Evolutionary conservation across 35 echinoderm and acorn worm genomes (phyloP), one percentile per base, ranked within the genome.

Genomic region (Ophioderma brevispina): DNA sequence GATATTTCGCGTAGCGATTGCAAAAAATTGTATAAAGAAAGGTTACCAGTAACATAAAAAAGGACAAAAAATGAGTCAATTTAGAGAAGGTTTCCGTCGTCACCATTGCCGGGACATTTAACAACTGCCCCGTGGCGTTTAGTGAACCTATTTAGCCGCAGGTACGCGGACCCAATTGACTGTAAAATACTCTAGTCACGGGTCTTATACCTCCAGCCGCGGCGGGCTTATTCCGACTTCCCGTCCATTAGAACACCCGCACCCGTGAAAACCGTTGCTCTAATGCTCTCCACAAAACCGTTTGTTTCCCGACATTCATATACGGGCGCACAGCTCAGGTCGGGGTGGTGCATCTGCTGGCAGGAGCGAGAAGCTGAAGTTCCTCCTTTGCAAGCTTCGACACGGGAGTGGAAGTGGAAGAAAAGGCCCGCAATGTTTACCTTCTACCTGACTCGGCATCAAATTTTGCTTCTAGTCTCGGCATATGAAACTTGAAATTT

Each of bases 51-150:
- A 4, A 46, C 41, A 4, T 46, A 4, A 46, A 46, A 17, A 46
- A 46, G 41, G 41, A n/a, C n/a, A n/a, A 83, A 83, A 83, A 83
- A n/a, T 21, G 81, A 83, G n/a, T 19, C 81, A 83, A n/a, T n/a
- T n/a, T 32, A 42, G 81, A 23, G 38, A 83, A 33, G 81, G 81
- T n/a, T 1, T 18, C 81, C 13, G 38, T 25, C 18, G 40, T 83
- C 23, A 25, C 33, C 0, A 83, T 83, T 49, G n/a, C n/a, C 31
- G 33, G 0, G 33, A 83, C 81, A 11, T 50, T 49, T 21, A 83
- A 42, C n/a, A 83, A 37, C 8, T 49, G 81, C 40, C 81, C 42
- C 11, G 30, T 21, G 0, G 40, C 33, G 37, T n/a, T n/a, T n/a
- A 32, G 38, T 0, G 81, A 82, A 28, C 37, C 30, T 82, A 82